Percentiles rank a stretch among this genome's conserved stretches.
Conservation (phyloP, 2,888 invertebrate genomes). For the Enchytraeus crypticus region DNA sequence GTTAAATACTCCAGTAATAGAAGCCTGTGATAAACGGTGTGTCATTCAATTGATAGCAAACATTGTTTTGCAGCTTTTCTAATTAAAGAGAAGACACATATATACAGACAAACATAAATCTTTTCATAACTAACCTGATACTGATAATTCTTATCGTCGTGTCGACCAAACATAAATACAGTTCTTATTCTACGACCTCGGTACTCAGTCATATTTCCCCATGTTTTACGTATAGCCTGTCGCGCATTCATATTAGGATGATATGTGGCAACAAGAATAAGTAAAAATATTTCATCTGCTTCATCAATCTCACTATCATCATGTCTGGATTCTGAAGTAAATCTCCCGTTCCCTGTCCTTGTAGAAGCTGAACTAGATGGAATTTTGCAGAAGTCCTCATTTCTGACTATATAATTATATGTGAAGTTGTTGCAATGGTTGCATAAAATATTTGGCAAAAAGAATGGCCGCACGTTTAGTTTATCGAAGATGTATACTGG, state of each 20-base stretch:
- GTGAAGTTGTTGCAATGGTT: constrained; percentile 23
- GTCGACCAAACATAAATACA: constrained; percentile 25
- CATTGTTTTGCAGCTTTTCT: too few relatives aligned
- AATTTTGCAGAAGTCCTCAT: constrained; percentile 12
- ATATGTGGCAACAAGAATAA: constrained; percentile 23
- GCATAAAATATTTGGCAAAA: constrained; percentile 24
- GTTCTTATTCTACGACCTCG: constrained; percentile 23
- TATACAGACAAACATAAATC: too few relatives aligned
- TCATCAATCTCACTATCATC: not conserved
- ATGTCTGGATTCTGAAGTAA: not conserved
- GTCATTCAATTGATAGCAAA: too few relatives aligned
- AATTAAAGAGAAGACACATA: too few relatives aligned
- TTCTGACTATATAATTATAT: constrained; percentile 12
- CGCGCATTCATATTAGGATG: constrained; percentile 23
- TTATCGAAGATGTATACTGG: constrained; percentile 23
- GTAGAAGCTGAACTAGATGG: too few relatives aligned
- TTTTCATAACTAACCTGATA: too few relatives aligned
- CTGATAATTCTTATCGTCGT: constrained; percentile 26
- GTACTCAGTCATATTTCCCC: constrained; percentile 22
- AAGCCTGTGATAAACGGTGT: too few relatives aligned
- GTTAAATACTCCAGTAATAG: too few relatives aligned
- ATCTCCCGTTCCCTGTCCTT: not conserved
- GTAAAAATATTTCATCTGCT: constrained; percentile 17
- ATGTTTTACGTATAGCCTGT: constrained; percentile 20
- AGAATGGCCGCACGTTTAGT: constrained; percentile 20